Percentiles rank a stretch among this genome's conserved stretches.
Evolutionary conservation across 2,797 vertebrate species (phyloP).

Genomic region (Lagodon rhomboides): DNA sequence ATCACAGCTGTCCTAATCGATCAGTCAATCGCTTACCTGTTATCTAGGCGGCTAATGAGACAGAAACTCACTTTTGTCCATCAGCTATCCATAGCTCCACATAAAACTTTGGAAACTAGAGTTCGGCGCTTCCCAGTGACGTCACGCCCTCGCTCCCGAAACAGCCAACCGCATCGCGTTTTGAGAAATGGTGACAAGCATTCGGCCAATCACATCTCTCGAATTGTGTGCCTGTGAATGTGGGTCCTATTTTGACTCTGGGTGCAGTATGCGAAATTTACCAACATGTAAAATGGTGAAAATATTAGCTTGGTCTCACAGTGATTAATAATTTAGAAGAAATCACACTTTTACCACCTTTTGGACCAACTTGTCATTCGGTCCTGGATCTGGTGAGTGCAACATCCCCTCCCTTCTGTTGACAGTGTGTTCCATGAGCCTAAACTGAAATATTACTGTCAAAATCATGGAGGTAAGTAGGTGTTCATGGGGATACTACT

Average conservation of each 20-base stretch:
- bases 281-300: not conserved
- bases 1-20: not conserved
- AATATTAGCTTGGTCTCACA: not conserved
- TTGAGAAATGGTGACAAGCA: conserved; percentile 39
- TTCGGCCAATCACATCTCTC: conserved; percentile 55
- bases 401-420: not conserved
- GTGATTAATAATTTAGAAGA: not conserved
- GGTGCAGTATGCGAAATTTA: not conserved
- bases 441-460: conserved; percentile 14
- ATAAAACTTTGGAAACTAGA: conserved; percentile 73
- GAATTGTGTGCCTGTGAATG: not conserved
- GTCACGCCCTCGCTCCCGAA: conserved; percentile 34
- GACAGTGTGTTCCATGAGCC: not conserved
- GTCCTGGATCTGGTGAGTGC: not conserved
- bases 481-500: conserved; percentile 4
- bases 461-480: not conserved
- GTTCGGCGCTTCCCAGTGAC: conserved; percentile 81
- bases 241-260: not conserved
- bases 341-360: not conserved
- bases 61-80: conserved; percentile 63
- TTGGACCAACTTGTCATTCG: not conserved
- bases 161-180: conserved; percentile 61
- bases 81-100: conserved; percentile 71
- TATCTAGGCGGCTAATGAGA: conserved; percentile 24
- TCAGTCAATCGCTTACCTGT: conserved; percentile 56